Base-by-base conservation (phyloP, 2,888 invertebrate genomes). In the Pseudanteris insignis region DNA sequence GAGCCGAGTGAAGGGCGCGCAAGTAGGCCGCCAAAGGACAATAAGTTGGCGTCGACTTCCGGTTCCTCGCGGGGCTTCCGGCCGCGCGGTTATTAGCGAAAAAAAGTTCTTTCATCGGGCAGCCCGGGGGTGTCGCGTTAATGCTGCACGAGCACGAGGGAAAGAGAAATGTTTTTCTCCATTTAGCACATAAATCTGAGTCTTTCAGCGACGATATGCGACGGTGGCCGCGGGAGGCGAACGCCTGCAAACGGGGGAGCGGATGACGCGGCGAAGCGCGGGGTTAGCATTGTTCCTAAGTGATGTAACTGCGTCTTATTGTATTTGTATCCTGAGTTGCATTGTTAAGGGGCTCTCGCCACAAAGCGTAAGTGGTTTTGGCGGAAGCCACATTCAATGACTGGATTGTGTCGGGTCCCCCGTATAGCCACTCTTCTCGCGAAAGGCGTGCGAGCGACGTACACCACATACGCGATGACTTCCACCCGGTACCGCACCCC, bases 221-320 rank as follows among this genome's bases (percentile, higher is more conserved):
- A 25, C 29, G 14, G 41, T 24, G 37, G 33, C 18, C 10, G 38
- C 26, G 21, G 26, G 13, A 40, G 43, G 34, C 33, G 46, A 38
- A 55, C 18, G 18, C 18, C 18, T 18, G 63, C 61, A 40, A 14
- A 14, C 7, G 37, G 54, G 1, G 53, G 59, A 50, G 64, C 44
- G 53, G 60, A 51, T 67, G 46, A 38, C 29, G 55, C 47, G 43
- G 30, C 47, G 55, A 57, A 60, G 48, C 40, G 58, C 43, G 18
- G 55, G 72, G 69, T 67, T 67, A 65, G 74, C 72, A 78, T 79
- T 79, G 78, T 79, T 79, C 78, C 78, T 79, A 79, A 79, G 79
- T 79, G 79, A 79, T 79, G 77, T 79, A 79, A 79, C 79, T 79
- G 77, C 78, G 78, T 79, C 78, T 79, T 79, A 79, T 79, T 79